Base-by-base conservation (phyloP, 23 tunicate genomes). In the Aplidium turbinatum region DNA sequence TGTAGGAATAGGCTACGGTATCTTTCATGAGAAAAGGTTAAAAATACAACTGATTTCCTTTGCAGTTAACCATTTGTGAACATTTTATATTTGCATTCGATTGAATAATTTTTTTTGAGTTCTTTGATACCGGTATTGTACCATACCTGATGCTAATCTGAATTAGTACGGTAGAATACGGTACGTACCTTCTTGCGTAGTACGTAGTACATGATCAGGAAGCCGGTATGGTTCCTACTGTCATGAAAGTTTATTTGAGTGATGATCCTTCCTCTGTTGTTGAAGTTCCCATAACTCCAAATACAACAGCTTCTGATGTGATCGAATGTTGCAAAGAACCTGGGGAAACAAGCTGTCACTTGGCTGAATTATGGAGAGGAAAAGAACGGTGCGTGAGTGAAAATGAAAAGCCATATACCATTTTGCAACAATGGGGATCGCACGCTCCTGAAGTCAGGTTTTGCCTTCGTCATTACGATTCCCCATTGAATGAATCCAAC, bases 381-480 rank as follows among this genome's bases (percentile, higher is more conserved):
- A 91, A 85, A 38, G 97, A 91, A 40, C 68, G 97, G 34, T 48
- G 64, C 38, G 91, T 91, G 16, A 76, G 87, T 66, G 80, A 46
- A 47, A 81, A 73, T 66, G 97, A 91, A 57, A 91, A 91, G 33
- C 91, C 91, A 6, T 91, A 78, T 83, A 91, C 86, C 33, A 84
- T 91, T 16, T 53, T 91, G 45, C 97, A 91, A 73, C 97, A 91
- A 66, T 91, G 97, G 97, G 97, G 97, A 2, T 79, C 91, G 25
- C 81, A 79, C 50, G 91, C 97, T 5, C 76, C 89, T 40, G 97
- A 91, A 57, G 87, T 91, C 9, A 68, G 64, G n/a, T 91, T 91
- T 58, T 88, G 78, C 62, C 76, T 88, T 0, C 86, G 86, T 13
- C 89, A 82, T 78, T 38, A 42, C 40, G 77, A 55, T 53, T 31